Evolutionary conservation across 2,888 invertebrate genomes (phyloP), one percentile per base, ranked within the genome.

Genomic region (Ceraclea dissimilis): DNA sequence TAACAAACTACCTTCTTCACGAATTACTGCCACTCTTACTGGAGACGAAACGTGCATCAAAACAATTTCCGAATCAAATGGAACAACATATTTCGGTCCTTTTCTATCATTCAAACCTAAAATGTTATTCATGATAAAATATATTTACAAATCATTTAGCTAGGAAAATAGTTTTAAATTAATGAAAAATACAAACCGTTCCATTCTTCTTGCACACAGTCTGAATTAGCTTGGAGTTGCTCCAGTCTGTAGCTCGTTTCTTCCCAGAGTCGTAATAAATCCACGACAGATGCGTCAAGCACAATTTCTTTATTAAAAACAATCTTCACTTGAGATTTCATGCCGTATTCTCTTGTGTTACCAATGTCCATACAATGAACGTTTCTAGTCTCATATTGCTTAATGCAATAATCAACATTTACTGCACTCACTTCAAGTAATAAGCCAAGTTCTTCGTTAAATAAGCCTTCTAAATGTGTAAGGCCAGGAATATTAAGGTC

Each of bases 221-320:
- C 78, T 0, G 82, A 76, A 67, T 91, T 89, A 0, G 90, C 85
- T 73, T 98, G 98, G 13, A 85, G 79, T 61, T 84, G 78, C 69
- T 98, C 98, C 52, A 99, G 71, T 63, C 85, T 85, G 69, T 89
- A 94, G 71, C 96, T 95, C 0, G 96, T 97, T 69, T 93, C 92
- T 71, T 98, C 98, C 98, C 98, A 99, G 68, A 87, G 81, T 66
- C 85, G 82, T 71, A 90, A 86, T 43, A 94, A 75, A 0, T 81
- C 74, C 26, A 83, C 75, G 54, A 93, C 79, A 13, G 78, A 74
- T 2, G 81, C 81, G 56, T 83, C 74, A 2, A 93, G 67, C 8
- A 88, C 79, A 52, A 74, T 66, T 47, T 73, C 67, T 10, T 80
- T 81, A 60, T 84, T 83, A 1, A 86, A 79, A 47, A 74, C 73